These are phyloP conservation scores for Cettia cetti DNA, from an alignment of 2,113 vertebrate genomes.

Conservation along the genomic window DNA sequence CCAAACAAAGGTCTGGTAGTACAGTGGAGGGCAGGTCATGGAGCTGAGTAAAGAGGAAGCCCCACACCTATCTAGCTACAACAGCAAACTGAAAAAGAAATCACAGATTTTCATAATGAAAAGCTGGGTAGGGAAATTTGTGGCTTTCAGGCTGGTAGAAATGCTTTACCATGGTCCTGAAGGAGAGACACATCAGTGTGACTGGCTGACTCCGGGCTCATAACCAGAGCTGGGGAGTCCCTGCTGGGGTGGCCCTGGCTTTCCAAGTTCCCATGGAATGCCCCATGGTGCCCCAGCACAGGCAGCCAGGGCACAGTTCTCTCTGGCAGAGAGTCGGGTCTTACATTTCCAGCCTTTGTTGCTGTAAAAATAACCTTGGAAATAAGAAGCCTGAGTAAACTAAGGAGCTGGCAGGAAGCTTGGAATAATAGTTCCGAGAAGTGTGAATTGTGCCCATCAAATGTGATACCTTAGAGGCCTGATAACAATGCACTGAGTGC, in stretches of 20 bases:
- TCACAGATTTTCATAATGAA: neutral
- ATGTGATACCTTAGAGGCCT: neutral
- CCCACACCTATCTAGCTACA: neutral
- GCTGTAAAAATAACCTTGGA: constrained; percentile 1
- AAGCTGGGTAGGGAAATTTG: neutral
- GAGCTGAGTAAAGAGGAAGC: constrained; percentile 2
- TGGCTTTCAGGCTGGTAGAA: neutral
- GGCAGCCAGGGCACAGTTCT: neutral
- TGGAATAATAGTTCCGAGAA: constrained; percentile 27
- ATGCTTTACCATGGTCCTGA: neutral
- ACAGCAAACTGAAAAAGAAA: neutral
- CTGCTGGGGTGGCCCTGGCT: neutral
- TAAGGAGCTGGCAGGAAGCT: constrained; percentile 39
- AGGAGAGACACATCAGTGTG: neutral
- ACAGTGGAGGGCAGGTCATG: neutral
- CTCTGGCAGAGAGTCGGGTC: neutral
- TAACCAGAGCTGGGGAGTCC: neutral
- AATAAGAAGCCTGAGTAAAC: constrained; percentile 3
- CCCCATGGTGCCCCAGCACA: neutral
- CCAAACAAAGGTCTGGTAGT: neutral
- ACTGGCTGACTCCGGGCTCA: neutral
- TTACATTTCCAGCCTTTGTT: constrained; percentile 20
- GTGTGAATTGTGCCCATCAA: constrained; percentile 5
- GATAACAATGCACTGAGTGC: neutral
- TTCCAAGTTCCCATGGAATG: neutral